Evolutionary conservation across 2,113 vertebrate genomes (phyloP).

Genomic region (Apteryx mantelli): DNA sequence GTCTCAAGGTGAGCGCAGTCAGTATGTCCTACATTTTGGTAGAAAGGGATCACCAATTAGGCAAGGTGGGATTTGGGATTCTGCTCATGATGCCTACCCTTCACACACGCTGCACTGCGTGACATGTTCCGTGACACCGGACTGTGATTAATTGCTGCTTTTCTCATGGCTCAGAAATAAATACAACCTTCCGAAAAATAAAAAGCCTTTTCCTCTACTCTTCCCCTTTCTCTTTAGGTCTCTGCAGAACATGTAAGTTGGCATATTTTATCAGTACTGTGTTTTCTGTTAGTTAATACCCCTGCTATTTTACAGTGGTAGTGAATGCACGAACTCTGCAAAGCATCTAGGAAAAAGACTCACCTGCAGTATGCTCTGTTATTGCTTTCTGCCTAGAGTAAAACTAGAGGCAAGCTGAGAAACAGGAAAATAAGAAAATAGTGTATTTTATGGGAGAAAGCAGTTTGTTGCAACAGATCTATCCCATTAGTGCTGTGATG

Average conservation of each 20-base stretch:
- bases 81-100: background rate
- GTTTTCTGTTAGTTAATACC: background rate
- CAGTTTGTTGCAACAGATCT: background rate
- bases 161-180: background rate
- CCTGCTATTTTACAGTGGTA: background rate
- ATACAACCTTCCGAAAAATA: background rate
- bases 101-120: background rate
- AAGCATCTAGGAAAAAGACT: background rate
- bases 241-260: background rate
- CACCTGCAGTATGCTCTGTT: background rate
- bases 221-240: background rate
- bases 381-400: background rate
- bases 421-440: slow-evolving; percentile 1
- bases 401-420: background rate
- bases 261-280: background rate
- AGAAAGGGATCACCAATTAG: slow-evolving; percentile 13
- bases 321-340: background rate
- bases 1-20: background rate
- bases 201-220: background rate
- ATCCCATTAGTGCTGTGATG: slow-evolving; percentile 16
- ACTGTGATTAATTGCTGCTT: background rate
- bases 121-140: background rate
- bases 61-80: slow-evolving; percentile 28
- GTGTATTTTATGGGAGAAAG: background rate
- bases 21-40: background rate